A percentile compares a stretch with the other conserved stretches of the same genome.
Evolutionary conservation across 2,797 vertebrate species (phyloP).

Genomic region (Sardinella longiceps): DNA sequence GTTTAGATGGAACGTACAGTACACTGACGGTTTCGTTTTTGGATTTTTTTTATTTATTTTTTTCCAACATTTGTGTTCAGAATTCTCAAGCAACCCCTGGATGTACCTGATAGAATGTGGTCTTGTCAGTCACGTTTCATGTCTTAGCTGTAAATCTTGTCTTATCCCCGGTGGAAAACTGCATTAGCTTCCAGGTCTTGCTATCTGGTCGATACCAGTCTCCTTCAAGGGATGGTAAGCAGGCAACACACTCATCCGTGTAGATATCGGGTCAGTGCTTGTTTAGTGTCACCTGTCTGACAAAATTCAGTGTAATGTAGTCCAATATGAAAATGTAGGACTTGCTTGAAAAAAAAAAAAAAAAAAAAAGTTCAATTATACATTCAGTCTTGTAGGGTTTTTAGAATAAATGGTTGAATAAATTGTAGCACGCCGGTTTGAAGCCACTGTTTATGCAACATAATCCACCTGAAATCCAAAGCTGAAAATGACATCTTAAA

Average conservation of each 20-base stretch:
- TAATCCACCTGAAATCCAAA: conserved; percentile 16
- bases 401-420: neutral
- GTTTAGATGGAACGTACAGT: neutral
- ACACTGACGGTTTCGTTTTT: neutral
- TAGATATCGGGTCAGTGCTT: neutral
- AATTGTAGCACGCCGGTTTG: neutral
- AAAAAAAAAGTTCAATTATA: neutral
- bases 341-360: neutral
- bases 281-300: neutral
- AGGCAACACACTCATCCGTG: neutral
- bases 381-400: neutral
- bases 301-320: neutral
- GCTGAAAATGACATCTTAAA: neutral
- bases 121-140: neutral
- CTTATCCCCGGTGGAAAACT: neutral
- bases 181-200: neutral
- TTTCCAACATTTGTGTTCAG: too few relatives aligned
- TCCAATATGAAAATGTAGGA: neutral
- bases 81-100: neutral
- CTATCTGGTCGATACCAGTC: neutral
- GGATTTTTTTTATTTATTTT: too few relatives aligned
- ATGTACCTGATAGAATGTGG: neutral
- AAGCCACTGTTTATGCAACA: neutral
- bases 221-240: neutral
- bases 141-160: neutral